phyloP scores from a whole-genome alignment of 2,797 vertebrate species.

The Erethizon dorsatum region DNA sequence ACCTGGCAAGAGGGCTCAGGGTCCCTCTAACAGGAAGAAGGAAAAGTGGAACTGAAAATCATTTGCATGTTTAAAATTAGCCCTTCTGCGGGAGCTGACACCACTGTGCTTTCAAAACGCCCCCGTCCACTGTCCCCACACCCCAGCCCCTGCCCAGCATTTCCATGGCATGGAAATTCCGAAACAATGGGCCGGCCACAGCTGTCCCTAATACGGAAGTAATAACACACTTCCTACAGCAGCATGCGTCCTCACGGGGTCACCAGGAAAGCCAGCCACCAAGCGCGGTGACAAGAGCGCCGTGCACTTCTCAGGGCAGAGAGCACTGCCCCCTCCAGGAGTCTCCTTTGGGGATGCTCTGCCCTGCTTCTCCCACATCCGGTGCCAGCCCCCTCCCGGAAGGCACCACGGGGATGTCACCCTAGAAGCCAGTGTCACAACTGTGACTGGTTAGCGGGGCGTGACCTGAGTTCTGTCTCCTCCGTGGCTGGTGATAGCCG shows the following conservation, averaged over 20 bases:
- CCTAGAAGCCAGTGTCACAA: background rate
- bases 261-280: constrained; percentile 60
- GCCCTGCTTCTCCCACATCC: background rate
- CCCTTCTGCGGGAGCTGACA: constrained; percentile 78
- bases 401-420: background rate
- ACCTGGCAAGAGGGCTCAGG: constrained; percentile 65
- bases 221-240: constrained; percentile 76
- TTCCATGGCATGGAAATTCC: constrained; percentile 87
- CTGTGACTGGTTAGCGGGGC: background rate
- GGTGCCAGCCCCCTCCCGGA: background rate
- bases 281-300: background rate
- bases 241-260: constrained; percentile 35
- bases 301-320: background rate
- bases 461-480: background rate
- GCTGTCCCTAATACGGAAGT: constrained; percentile 86
- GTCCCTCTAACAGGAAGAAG: constrained; percentile 84
- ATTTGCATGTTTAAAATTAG: constrained; percentile 85
- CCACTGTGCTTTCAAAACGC: constrained; percentile 69
- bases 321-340: background rate
- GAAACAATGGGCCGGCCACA: constrained; percentile 81
- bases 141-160: constrained; percentile 70
- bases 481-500: too few relatives aligned
- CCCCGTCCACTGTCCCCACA: background rate
- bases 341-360: background rate
- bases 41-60: constrained; percentile 86